A percentile compares a stretch with the other conserved stretches of the same genome.
Conservation (phyloP, 1,140 invertebrate genomes). For the Penaeus chinensis region DNA sequence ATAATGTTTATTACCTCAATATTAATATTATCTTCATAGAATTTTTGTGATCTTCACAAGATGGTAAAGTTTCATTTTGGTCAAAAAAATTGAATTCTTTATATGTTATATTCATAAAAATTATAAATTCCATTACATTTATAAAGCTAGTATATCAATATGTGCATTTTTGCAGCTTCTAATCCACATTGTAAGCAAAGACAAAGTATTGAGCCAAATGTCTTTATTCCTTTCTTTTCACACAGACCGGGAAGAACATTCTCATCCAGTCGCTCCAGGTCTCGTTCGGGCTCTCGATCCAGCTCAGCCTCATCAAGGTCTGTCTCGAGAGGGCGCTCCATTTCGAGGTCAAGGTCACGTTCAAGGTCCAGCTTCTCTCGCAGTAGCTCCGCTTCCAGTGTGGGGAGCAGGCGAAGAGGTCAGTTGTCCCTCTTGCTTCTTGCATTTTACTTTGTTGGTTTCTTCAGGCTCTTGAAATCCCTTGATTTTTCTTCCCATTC, state of each 20-base stretch:
- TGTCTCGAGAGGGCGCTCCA: conserved; percentile 42
- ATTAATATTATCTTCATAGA: not conserved
- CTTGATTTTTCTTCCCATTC: no score
- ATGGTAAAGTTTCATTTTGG: no score
- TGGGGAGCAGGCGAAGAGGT: conserved; percentile 42
- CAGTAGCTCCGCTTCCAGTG: conserved; percentile 55
- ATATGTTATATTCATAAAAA: no score
- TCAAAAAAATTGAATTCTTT: no score
- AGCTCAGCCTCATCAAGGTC: conserved; percentile 61
- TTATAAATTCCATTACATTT: no score
- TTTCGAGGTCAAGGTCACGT: conserved; percentile 34
- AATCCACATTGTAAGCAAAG: no score
- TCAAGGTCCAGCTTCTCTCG: conserved; percentile 57
- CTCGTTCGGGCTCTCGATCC: conserved; percentile 52
- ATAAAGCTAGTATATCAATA: no score
- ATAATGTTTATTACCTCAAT: not conserved
- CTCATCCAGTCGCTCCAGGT: conserved; percentile 47
- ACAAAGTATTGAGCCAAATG: no score
- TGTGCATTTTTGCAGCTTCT: no score
- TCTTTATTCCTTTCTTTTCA: not conserved
- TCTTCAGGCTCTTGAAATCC: no score
- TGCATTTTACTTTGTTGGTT: no score
- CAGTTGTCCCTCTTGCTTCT: not conserved
- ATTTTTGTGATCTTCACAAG: no score
- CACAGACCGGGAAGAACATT: conserved; percentile 37